Base-by-base conservation (phyloP, 35 echinoderm and acorn worm genomes). In the Eucidaris tribuloides region DNA sequence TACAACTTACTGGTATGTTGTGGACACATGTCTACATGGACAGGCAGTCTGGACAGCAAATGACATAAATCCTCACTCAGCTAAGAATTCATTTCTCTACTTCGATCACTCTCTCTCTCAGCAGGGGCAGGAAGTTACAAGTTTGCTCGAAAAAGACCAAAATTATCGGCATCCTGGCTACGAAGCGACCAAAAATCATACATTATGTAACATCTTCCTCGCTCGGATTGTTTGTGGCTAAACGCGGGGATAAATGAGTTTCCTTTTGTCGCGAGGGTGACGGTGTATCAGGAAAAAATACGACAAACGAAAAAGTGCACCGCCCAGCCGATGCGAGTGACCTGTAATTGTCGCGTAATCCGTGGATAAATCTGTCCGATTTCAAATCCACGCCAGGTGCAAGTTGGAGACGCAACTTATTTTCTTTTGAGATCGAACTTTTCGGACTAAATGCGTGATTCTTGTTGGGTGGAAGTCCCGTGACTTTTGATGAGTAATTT, bases 91-190 rank as follows among this genome's bases (percentile, higher is more conserved):
- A n/a, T 74, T 74, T 74, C 68, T 74, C 61, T 34, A 64, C 15
- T 32, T 64, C 68, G 38, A 40, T 74, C 68, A 22, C 24, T n/a
- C n/a, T 5, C 68, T 74, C 68, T 74, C 3, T 74, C 35, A 74
- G 24, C 68, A 20, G 36, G 15, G 44, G 68, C 68, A 74, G 68
- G 68, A 74, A 74, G 68, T 74, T n/a, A 33, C 68, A 74, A 74
- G 68, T 74, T 74, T 74, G 68, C 68, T 74, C 44, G 68, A 74
- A 74, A 74, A 74, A 74, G 68, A 74, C 68, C 68, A 74, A 74
- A 74, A 74, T 74, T 74, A 74, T 22, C 25, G 40, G 44, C 68
- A 74, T 74, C 68, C 68, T 74, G 68, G 25, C 35, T 18, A 19
- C 9, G 41, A 27, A 25, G 34, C 35, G 44, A 40, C 41, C 68